Evolutionary conservation across 2,888 invertebrate species (phyloP).

Genomic region (Cerastis rubricosa): DNA sequence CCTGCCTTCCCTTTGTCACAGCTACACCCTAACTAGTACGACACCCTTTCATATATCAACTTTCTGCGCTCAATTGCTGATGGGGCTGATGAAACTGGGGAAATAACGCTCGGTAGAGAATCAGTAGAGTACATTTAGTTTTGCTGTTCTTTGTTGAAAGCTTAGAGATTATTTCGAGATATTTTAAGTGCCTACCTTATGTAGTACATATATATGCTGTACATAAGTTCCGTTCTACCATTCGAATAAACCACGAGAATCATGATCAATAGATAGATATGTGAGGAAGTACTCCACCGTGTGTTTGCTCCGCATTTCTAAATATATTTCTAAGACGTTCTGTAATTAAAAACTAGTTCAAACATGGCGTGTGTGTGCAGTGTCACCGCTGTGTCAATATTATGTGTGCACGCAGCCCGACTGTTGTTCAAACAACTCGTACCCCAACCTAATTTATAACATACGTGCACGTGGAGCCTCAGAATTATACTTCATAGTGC

Average conservation of each 20-base stretch:
- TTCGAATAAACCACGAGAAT: not conserved
- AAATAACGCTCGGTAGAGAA: slow-evolving; percentile 13
- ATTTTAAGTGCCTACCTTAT: not conserved
- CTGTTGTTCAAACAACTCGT: slow-evolving; percentile 82
- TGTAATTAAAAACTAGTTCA: slow-evolving; percentile 80
- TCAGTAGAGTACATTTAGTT: not conserved
- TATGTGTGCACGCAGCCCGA: slow-evolving; percentile 74
- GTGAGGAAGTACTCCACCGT: not conserved
- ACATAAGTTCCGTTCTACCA: not conserved
- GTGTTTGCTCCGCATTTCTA: slow-evolving; percentile 45
- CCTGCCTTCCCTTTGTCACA: slow-evolving; percentile 58
- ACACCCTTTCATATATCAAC: slow-evolving; percentile 59
- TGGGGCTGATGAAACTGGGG: not conserved
- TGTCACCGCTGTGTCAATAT: slow-evolving; percentile 84
- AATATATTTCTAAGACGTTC: slow-evolving; percentile 65
- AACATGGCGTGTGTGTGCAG: slow-evolving; percentile 74
- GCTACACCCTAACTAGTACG: slow-evolving; percentile 55
- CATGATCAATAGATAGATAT: not conserved
- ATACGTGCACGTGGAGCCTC: slow-evolving; percentile 74
- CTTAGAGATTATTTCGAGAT: not conserved
- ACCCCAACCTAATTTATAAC: slow-evolving; percentile 83
- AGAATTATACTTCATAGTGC: slow-evolving; percentile 44
- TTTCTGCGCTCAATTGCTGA: slow-evolving; percentile 20
- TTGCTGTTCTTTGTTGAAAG: not conserved
- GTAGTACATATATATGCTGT: no score